Conservation (phyloP, 2,888 invertebrate species). For the Anorthoa munda region DNA sequence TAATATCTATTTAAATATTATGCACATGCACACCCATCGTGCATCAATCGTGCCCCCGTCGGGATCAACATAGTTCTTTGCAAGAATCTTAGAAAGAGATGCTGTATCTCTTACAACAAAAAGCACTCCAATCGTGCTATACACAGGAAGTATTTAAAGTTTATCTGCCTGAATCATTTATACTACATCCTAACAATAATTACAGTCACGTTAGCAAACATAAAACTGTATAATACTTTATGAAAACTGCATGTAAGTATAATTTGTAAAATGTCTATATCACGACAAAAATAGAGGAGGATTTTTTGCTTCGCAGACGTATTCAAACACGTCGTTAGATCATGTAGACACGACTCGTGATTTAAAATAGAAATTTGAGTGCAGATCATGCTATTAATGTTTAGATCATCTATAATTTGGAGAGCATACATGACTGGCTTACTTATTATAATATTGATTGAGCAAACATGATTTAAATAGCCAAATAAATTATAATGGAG, state of each 20-base stretch:
- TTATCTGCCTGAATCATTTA: slow-evolving; percentile 31
- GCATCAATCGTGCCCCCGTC: no score
- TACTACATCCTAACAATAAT: slow-evolving; percentile 34
- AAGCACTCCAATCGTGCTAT: slow-evolving; percentile 10
- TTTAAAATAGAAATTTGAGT: slow-evolving; percentile 46
- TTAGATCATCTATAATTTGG: slow-evolving; percentile 32
- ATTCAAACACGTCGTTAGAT: slow-evolving; percentile 37
- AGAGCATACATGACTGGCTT: slow-evolving; percentile 1
- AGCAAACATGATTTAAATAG: slow-evolving; percentile 15
- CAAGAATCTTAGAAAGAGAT: neutral
- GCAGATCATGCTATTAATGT: slow-evolving; percentile 24
- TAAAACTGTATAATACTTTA: slow-evolving; percentile 4
- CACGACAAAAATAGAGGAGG: slow-evolving; percentile 22
- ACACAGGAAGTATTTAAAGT: slow-evolving; percentile 41
- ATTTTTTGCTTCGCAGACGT: slow-evolving; percentile 37
- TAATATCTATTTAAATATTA: no score
- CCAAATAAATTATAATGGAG: slow-evolving; percentile 3
- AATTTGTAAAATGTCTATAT: slow-evolving; percentile 19
- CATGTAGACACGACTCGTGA: slow-evolving; percentile 38
- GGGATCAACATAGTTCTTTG: neutral
- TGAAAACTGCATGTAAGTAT: slow-evolving; percentile 6
- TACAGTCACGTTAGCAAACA: slow-evolving; percentile 26
- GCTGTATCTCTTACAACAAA: neutral
- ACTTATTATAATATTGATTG: slow-evolving; percentile 7
- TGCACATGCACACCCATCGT: no score